Evolutionary conservation across 2,113 vertebrate species (phyloP).

Genomic region (Bagarius yarrelli): DNA sequence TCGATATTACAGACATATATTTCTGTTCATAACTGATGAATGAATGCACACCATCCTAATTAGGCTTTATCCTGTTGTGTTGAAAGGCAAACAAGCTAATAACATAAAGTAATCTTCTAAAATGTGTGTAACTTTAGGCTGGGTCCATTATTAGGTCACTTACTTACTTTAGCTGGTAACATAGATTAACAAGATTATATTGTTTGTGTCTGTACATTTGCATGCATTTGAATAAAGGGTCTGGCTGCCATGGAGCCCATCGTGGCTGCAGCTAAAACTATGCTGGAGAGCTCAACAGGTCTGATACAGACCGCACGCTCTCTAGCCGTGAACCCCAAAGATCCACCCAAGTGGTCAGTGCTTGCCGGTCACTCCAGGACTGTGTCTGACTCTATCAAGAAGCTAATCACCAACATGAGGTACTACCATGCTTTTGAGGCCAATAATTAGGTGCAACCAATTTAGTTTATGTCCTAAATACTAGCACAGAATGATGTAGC

Average conservation of each 20-base stretch:
- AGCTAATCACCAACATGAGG: constrained; percentile 98
- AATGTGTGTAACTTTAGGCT: neutral
- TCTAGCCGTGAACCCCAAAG: constrained; percentile 93
- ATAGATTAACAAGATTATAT: neutral
- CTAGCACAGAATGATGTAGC: too few species aligned
- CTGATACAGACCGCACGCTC: constrained; percentile 93
- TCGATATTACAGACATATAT: neutral
- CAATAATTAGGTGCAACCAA: neutral
- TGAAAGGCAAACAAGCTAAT: neutral
- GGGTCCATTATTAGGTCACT: neutral
- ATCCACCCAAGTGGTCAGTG: constrained; percentile 92
- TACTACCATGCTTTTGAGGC: constrained; percentile 46
- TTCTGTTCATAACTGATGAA: neutral
- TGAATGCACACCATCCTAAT: neutral
- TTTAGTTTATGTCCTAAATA: neutral
- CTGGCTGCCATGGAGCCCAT: constrained; percentile 93
- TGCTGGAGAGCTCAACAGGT: constrained; percentile 92
- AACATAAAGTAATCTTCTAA: neutral
- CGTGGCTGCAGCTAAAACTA: constrained; percentile 83
- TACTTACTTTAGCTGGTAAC: neutral
- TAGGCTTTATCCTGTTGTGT: neutral
- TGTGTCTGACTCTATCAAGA: constrained; percentile 97
- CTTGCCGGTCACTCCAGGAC: constrained; percentile 93
- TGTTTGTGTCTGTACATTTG: neutral
- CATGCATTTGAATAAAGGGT: constrained; percentile 71